These are phyloP conservation scores for Leptogaster cylindrica DNA, from an alignment of 2,888 invertebrate species.

Conservation along the genomic window DNA sequence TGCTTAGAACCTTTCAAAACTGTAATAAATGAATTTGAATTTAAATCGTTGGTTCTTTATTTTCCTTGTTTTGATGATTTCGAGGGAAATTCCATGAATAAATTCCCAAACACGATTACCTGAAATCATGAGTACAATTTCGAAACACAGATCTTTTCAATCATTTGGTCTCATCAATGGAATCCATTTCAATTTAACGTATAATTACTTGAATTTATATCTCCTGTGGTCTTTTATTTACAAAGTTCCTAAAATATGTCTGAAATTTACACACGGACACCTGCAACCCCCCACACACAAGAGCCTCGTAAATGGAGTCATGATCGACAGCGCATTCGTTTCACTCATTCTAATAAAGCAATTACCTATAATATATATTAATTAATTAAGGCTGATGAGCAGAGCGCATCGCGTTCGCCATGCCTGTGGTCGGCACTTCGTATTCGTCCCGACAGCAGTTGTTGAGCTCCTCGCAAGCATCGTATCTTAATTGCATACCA, in stretches of 20 bases:
- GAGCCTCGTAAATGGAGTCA: not conserved
- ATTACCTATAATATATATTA: conserved; percentile 36
- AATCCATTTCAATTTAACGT: not conserved
- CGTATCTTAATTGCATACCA: conserved; percentile 51
- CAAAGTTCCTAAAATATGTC: too few relatives aligned
- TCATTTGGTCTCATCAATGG: too few relatives aligned
- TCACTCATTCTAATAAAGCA: conserved; percentile 29
- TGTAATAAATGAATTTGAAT: conserved; percentile 28
- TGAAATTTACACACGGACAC: too few relatives aligned
- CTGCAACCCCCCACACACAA: not conserved
- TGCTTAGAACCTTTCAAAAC: conserved; percentile 15
- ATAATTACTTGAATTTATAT: not conserved
- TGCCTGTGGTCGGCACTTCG: too few relatives aligned
- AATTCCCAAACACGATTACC: too few relatives aligned
- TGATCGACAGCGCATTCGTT: conserved; percentile 2
- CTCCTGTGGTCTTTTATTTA: not conserved
- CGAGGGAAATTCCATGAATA: not conserved
- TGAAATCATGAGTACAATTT: too few relatives aligned
- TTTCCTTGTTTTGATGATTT: not conserved
- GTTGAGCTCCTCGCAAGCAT: conserved; percentile 12
- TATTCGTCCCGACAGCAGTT: not conserved
- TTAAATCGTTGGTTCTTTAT: not conserved
- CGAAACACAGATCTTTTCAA: too few relatives aligned
- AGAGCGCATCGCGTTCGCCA: not conserved
- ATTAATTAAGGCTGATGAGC: conserved; percentile 14